Percentiles rank a stretch among this genome's conserved stretches.
Conservation (phyloP, 1,140 invertebrate genomes). For the Scaptomyza hsui region DNA sequence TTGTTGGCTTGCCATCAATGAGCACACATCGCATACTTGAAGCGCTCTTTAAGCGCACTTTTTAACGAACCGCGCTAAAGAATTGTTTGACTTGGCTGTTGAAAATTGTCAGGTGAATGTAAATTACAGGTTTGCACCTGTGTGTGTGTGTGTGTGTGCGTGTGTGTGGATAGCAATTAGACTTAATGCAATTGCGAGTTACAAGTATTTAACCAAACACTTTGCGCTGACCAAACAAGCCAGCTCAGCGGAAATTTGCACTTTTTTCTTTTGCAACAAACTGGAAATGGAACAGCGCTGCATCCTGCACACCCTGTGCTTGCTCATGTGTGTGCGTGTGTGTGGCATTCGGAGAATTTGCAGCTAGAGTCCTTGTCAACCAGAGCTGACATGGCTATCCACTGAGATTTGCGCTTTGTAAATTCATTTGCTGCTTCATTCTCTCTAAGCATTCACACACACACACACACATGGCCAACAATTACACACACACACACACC, state of each 20-base stretch:
- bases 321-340: conserved; percentile 24
- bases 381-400: conserved; percentile 43
- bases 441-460: conserved; percentile 35
- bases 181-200: conserved; percentile 43
- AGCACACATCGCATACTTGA: conserved; percentile 17
- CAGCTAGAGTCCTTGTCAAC: conserved; percentile 31
- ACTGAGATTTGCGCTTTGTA: conserved; percentile 59
- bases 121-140: conserved; percentile 17
- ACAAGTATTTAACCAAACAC: conserved; percentile 19
- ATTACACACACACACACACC: conserved; percentile 24
- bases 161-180: conserved; percentile 41
- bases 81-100: conserved; percentile 20
- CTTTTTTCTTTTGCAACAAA: conserved; percentile 26
- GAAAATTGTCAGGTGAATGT: conserved; percentile 10
- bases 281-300: conserved; percentile 13
- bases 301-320: conserved; percentile 17
- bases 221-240: conserved; percentile 21
- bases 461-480: conserved; percentile 24
- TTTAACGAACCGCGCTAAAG: conserved; percentile 28
- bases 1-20: conserved; percentile 30
- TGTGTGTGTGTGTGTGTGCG: conserved; percentile 4
- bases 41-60: conserved; percentile 12
- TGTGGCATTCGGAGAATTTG: conserved; percentile 26
- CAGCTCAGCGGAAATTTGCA: conserved; percentile 27
- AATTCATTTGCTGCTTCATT: conserved; percentile 48